Evolutionary conservation across 2,797 vertebrate genomes (phyloP), one percentile per base, ranked within the genome.

Genomic region (Kryptolebias ocellatus): DNA sequence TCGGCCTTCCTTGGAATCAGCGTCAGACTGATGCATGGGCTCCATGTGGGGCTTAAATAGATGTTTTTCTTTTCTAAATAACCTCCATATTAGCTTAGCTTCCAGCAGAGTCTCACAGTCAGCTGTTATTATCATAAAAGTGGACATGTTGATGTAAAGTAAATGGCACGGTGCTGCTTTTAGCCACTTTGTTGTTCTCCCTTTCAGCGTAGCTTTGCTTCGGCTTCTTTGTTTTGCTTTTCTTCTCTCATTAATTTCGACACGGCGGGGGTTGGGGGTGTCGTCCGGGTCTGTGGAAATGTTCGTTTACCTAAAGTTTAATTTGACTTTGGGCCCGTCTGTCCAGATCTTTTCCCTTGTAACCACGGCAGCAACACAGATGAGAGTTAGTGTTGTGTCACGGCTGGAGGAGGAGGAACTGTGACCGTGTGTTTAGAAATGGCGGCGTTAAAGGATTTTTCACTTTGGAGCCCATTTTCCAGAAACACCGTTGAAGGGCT

Each of bases 61-160:
- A 27, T 53, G 15, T 58, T 56, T 53, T 60, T 59, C 18, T 61
- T 64, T 54, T 4, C 53, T 17, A 44, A 42, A 66, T 60, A 49
- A n/a, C 11, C 60, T 59, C 18, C 0, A 11, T 1, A 1, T 53
- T 62, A 64, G 46, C 59, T 15, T 52, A 55, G 59, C 70, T 49
- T 50, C 45, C 16, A 18, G 31, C 34, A 2, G 12, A 16, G 14
- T 37, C 53, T 63, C 50, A 31, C 53, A 50, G 45, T 55, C 72
- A n/a, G 16, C 27, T 51, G 53, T 83, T 74, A 60, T 67, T 58
- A 67, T 60, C 58, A 74, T 59, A 57, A 57, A 67, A 59, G 15
- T 5, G 28, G 66, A 80, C 54, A 1, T 17, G 50, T 31, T 72
- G 71, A 76, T 76, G 50, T 49, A 57, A 57, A 54, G 28, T 28